Conservation (phyloP, 2,797 vertebrate species). For the Oophaga sylvatica region DNA sequence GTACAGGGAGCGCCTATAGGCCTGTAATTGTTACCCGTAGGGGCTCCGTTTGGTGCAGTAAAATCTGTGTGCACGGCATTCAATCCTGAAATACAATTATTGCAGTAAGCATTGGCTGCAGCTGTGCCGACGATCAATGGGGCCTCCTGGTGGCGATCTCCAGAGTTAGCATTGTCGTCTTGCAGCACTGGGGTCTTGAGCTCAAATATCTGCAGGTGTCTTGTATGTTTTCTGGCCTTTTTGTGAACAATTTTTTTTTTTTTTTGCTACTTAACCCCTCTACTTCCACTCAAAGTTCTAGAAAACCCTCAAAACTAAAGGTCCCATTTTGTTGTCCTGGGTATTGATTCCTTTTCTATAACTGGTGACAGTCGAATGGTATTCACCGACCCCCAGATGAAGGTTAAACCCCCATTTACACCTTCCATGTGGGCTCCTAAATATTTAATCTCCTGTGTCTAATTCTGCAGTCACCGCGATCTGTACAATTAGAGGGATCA, state of each 20-base stretch:
- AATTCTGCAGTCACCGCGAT: slow-evolving; percentile 45
- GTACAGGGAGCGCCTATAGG: neutral
- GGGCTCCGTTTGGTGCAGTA: neutral
- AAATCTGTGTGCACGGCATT: neutral
- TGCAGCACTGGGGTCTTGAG: slow-evolving; percentile 2
- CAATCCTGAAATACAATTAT: neutral
- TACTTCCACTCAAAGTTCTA: too few species aligned
- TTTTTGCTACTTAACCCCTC: neutral
- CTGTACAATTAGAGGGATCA: slow-evolving; percentile 7
- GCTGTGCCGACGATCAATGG: neutral
- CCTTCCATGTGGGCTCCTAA: slow-evolving; percentile 34
- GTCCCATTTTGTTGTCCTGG: neutral
- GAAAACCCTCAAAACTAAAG: too few species aligned
- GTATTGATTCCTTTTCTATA: neutral
- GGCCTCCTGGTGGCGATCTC: slow-evolving; percentile 7
- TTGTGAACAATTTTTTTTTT: neutral
- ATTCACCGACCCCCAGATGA: neutral
- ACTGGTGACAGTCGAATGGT: neutral
- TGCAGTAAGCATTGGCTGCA: neutral
- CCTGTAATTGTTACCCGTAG: too few species aligned
- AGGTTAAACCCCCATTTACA: slow-evolving; percentile 16
- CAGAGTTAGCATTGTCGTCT: neutral
- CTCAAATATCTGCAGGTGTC: neutral
- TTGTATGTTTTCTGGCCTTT: neutral
- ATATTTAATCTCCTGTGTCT: slow-evolving; percentile 53